Evolutionary conservation across 2,888 invertebrate genomes (phyloP).

Genomic region (Seira ritae): DNA sequence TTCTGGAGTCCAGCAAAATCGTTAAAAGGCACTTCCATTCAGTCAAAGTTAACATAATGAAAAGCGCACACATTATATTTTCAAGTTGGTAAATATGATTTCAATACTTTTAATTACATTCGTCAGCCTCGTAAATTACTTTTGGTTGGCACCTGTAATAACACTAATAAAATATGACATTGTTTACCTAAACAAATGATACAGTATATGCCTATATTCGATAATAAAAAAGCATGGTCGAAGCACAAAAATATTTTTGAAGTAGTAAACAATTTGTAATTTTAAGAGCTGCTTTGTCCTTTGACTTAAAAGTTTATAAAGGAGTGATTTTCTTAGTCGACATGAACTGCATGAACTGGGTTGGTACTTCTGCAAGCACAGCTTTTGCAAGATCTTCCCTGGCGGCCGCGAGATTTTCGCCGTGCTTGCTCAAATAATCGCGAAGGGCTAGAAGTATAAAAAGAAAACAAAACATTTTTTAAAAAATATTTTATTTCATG

Average conservation of each 20-base stretch:
- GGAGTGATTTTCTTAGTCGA: constrained; percentile 54
- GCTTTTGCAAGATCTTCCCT: constrained; percentile 77
- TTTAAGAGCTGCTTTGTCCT: neutral
- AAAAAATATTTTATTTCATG: too few relatives aligned
- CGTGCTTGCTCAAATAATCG: constrained; percentile 63
- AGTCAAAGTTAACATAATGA: too few relatives aligned
- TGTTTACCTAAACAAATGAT: too few relatives aligned
- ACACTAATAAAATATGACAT: too few relatives aligned
- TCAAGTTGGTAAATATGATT: too few relatives aligned
- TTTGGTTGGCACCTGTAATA: too few relatives aligned
- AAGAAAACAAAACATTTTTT: neutral
- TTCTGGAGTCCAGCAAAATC: too few relatives aligned
- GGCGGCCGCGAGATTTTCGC: constrained; percentile 56
- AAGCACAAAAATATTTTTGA: neutral
- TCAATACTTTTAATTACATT: too few relatives aligned
- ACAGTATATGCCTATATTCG: too few relatives aligned
- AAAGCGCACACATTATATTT: too few relatives aligned
- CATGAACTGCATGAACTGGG: constrained; percentile 78
- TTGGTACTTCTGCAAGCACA: constrained; percentile 79
- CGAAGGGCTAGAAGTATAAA: constrained; percentile 58
- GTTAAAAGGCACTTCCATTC: too few relatives aligned
- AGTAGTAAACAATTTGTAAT: neutral
- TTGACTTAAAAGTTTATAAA: constrained; percentile 20
- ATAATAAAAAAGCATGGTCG: neutral
- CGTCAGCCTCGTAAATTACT: too few relatives aligned